Percentiles rank a stretch among this genome's conserved stretches.
Conservation (phyloP, 2,113 vertebrate species). For the Nothocercus julius region DNA sequence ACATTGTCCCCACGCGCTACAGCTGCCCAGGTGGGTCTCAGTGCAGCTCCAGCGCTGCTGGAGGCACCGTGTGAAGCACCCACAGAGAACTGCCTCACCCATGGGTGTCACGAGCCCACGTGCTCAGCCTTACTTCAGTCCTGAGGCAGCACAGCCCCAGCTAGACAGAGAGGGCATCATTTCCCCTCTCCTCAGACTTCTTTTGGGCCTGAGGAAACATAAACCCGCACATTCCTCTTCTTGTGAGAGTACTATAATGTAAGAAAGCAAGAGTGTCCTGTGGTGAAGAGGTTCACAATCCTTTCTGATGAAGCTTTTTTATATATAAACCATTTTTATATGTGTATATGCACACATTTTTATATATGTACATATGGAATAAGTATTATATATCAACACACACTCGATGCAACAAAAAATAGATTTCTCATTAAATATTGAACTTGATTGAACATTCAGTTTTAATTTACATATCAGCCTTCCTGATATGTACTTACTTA, state of each 20-base stretch:
- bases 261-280: neutral
- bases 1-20: neutral
- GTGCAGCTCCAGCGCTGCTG: fast-evolving
- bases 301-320: neutral
- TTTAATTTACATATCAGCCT: neutral
- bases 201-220: neutral
- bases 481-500: neutral
- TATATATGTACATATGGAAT: neutral
- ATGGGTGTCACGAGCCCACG: neutral
- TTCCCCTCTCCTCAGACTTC: neutral
- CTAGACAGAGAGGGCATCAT: neutral
- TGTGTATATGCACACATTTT: neutral
- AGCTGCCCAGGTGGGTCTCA: fast-evolving
- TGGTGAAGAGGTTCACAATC: neutral
- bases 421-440: neutral
- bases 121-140: neutral
- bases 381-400: neutral
- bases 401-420: neutral
- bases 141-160: neutral
- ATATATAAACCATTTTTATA: neutral
- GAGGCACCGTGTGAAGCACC: too few relatives aligned
- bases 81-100: neutral
- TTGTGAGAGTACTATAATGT: neutral
- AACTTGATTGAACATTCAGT: neutral
- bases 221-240: neutral